Conservation (phyloP, 2,888 invertebrate genomes). For the Heliconius charithonia region DNA sequence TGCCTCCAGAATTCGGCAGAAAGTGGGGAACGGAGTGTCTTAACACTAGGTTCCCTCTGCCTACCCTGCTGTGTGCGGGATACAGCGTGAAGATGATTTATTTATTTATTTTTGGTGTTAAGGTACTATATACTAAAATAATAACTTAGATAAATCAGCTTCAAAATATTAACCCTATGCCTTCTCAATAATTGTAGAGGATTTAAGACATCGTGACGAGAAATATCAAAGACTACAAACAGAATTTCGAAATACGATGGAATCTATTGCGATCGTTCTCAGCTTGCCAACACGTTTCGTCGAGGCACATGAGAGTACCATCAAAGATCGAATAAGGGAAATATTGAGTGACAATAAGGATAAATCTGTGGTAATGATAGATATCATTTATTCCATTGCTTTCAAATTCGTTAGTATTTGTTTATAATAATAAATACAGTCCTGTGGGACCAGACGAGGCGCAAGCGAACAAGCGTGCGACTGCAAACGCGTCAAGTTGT, state of each 20-base stretch:
- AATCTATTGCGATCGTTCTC: slow-evolving; percentile 87
- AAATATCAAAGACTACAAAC: slow-evolving; percentile 86
- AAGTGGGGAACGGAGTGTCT: no score
- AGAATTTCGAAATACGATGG: slow-evolving; percentile 87
- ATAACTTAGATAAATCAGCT: not conserved
- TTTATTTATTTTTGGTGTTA: not conserved
- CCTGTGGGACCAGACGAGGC: no score
- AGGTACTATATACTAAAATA: no score
- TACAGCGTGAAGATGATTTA: no score
- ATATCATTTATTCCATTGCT: not conserved
- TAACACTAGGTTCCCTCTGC: no score
- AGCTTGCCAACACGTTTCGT: slow-evolving; percentile 89
- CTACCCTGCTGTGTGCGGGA: no score
- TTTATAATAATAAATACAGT: not conserved
- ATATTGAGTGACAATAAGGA: slow-evolving; percentile 90
- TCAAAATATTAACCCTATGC: not conserved
- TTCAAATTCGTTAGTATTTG: not conserved
- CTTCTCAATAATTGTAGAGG: slow-evolving; percentile 78
- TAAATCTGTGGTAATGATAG: slow-evolving; percentile 85
- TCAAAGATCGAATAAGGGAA: slow-evolving; percentile 91
- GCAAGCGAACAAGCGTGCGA: no score
- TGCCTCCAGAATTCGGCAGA: no score
- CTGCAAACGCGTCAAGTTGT: no score
- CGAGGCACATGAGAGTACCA: slow-evolving; percentile 90
- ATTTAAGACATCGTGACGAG: slow-evolving; percentile 87